Evolutionary conservation across 2,113 vertebrate genomes (phyloP), one percentile per base, ranked within the genome.

Genomic region (Oreochromis tanganicae): DNA sequence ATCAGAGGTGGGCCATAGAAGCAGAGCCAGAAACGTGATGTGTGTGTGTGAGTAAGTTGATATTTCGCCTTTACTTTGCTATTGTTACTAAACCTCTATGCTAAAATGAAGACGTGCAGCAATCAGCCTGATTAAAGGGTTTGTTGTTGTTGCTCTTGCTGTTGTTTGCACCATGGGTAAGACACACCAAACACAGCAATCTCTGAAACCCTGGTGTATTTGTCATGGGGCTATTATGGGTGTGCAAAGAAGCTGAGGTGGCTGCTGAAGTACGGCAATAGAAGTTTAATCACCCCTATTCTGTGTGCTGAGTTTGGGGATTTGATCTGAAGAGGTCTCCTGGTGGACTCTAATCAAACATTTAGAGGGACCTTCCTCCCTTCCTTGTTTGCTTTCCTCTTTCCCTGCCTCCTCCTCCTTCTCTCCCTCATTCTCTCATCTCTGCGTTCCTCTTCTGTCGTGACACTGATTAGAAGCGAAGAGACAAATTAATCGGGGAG

Each of bases 381-480:
- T 68, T 83, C 79, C 66, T 81, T 34, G n/a, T 48, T 87, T 56
- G 32, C 59, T 88, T 61, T 55, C 80, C 80, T 90, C 82, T 54
- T n/a, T 81, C 43, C 82, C 46, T 32, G 8, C 61, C 73, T 71
- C 75, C 81, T 68, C 10, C 7, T 59, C 57, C 27, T 66, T 1
- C 61, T 87, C 57, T 27, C n/a, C 55, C 83, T 80, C 17, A 0
- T 55, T 24, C 79, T 46, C 75, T 56, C 84, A 83, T 78, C 89
- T 27, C 87, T 66, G 87, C 21, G 6, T 85, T 88, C 73, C 48
- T 63, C 90, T 87, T 92, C 79, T 9, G 78, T 82, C 86, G 82
- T 95, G 95, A 96, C 95, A 87, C 93, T 96, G 94, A 96, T 96
- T 96, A 93, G 94, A 96, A 94, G 91, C 46, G 95, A 96, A 94